Base-by-base conservation (phyloP, 1,140 invertebrate genomes). In the Neodiprion lecontei region DNA sequence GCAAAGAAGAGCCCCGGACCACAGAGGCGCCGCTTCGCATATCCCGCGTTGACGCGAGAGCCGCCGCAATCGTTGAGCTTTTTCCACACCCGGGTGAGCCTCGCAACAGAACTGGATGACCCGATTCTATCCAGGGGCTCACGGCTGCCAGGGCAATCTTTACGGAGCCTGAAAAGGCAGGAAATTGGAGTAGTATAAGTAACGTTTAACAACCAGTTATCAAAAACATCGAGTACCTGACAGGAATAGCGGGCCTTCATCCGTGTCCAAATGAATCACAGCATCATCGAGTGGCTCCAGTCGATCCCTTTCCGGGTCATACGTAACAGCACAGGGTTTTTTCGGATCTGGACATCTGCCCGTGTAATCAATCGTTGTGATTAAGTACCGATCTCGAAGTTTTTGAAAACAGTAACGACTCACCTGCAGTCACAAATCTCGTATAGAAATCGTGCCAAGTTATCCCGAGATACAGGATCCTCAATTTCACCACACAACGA, bases 301-400 rank as follows among this genome's bases (percentile, higher is more conserved):
- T 61, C 80, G 77, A 79, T 88, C 87, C 3, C 78, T 82, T n/a
- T 82, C 77, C 21, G 69, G 23, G 48, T 88, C 85, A 48, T 88
- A 88, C 1, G 86, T 9, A 7, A 87, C 81, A 4, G 78, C 83
- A 12, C 75, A 82, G 11, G 88, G 87, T 65, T 83, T 82, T 28
- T 85, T 75, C 1, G 79, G 80, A 78, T 88, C 82, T 14, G 88
- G 88, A 80, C 87, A 87, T 80, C 87, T 88, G 49, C 17, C 66
- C 77, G 68, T 65, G 70, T 72, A 70, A 66, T 67, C 61, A 23
- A 72, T 61, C 65, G n/a, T 72, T 48, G 12, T 1, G 48, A 50
- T 76, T 50, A 48, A 12, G n/a, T 69, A 48, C n/a, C 23, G 2
- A 9, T 47, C 4, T 28, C 11, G 65, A 66, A 49, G 17, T 10